Conservation (phyloP, 1,140 invertebrate species). For the Zaprionus capensis region DNA sequence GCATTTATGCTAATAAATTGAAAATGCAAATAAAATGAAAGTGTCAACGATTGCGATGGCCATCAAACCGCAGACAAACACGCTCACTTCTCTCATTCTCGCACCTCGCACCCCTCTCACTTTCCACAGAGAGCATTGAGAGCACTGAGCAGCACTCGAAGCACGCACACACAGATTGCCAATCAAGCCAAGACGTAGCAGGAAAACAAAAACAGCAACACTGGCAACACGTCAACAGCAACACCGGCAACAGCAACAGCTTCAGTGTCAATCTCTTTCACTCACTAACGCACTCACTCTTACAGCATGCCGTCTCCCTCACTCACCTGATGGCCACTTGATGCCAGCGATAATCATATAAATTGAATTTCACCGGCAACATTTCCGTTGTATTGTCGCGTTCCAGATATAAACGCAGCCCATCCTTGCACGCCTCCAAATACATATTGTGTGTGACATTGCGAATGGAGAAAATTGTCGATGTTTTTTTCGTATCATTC, state of each 20-base stretch:
- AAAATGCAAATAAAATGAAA: constrained; percentile 82
- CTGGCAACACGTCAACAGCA: not conserved
- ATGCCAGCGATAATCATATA: constrained; percentile 84
- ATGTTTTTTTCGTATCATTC: constrained; percentile 75
- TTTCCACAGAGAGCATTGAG: constrained; percentile 4
- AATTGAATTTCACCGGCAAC: constrained; percentile 84
- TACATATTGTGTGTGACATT: constrained; percentile 82
- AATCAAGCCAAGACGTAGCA: constrained; percentile 44
- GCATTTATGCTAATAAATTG: constrained; percentile 82
- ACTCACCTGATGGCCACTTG: constrained; percentile 83
- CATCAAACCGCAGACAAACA: constrained; percentile 59
- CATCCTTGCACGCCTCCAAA: constrained; percentile 78
- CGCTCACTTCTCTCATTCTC: constrained; percentile 19
- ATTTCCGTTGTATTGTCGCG: constrained; percentile 83
- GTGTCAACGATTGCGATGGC: constrained; percentile 59
- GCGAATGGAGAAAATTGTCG: constrained; percentile 80
- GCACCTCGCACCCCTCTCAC: constrained; percentile 5
- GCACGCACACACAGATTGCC: constrained; percentile 45
- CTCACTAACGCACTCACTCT: not conserved
- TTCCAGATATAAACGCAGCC: constrained; percentile 79
- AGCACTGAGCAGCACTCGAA: constrained; percentile 18
- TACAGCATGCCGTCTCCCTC: not conserved
- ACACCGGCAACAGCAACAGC: not conserved
- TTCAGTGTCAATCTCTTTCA: not conserved
- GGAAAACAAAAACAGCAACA: constrained; percentile 1